phyloP scores from a whole-genome alignment of 1,140 invertebrate genomes.

The Drosophila murphyi region DNA sequence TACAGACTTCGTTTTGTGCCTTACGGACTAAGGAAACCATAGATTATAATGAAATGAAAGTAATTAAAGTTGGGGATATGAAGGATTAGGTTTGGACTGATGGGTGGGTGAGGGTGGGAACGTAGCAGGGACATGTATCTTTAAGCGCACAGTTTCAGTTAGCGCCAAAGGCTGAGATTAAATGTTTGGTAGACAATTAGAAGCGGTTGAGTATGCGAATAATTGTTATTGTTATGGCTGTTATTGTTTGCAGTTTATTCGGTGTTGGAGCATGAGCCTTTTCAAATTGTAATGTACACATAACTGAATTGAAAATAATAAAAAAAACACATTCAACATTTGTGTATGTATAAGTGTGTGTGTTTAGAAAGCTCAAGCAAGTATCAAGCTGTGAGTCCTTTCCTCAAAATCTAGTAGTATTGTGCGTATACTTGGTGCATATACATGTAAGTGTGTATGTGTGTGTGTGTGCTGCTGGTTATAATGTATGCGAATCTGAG shows the following conservation, averaged over 20 bases:
- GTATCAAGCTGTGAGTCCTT: constrained; percentile 54
- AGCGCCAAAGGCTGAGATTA: constrained; percentile 46
- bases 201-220: constrained; percentile 56
- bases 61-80: constrained; percentile 58
- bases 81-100: constrained; percentile 8
- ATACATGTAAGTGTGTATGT: constrained; percentile 33
- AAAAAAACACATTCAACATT: constrained; percentile 24
- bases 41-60: constrained; percentile 54
- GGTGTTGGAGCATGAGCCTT: constrained; percentile 77
- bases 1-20: constrained; percentile 61
- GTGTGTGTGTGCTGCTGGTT: constrained; percentile 54
- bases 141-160: constrained; percentile 57
- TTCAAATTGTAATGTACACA: constrained; percentile 53
- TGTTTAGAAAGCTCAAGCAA: constrained; percentile 32
- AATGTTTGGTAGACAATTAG: constrained; percentile 64
- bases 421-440: constrained; percentile 21
- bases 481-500: constrained; percentile 62
- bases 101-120: constrained; percentile 17
- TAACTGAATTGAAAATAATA: constrained; percentile 28
- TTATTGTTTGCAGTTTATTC: constrained; percentile 66
- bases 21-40: constrained; percentile 65
- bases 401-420: neutral
- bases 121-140: constrained; percentile 41
- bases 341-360: neutral
- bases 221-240: constrained; percentile 46